These are phyloP conservation scores for Diacarnus erythraeanus DNA, from an alignment of 37 sponge, comb jelly and placozoan species.

Conservation along the genomic window DNA sequence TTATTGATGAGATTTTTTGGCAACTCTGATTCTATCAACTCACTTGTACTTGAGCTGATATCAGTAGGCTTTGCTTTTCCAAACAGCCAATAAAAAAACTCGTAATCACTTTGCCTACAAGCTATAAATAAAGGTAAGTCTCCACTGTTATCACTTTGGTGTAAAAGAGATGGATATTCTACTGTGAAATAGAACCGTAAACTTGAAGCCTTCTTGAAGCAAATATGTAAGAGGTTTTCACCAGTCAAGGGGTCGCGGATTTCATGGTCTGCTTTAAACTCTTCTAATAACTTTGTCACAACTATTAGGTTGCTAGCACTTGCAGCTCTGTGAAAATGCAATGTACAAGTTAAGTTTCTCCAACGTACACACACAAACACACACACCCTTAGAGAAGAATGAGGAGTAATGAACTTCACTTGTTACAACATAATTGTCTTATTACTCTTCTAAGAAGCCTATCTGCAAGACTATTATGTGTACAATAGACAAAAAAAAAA, in stretches of 20 bases:
- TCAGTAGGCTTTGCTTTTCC: too few species aligned
- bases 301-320: slow-evolving; percentile 36
- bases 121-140: slow-evolving; percentile 48
- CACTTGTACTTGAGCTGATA: too few species aligned
- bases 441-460: too few species aligned
- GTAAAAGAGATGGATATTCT: slow-evolving; percentile 40
- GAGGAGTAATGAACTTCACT: too few species aligned
- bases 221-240: slow-evolving; percentile 60
- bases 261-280: slow-evolving; percentile 21
- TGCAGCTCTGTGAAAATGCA: slow-evolving; percentile 55
- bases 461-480: too few species aligned
- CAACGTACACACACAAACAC: too few species aligned
- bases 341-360: too few species aligned
- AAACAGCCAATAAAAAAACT: slow-evolving; percentile 69
- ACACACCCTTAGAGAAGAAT: too few species aligned
- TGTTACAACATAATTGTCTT: too few species aligned
- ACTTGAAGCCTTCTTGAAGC: slow-evolving; percentile 30
- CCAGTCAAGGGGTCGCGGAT: slow-evolving; percentile 33
- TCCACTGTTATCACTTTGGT: slow-evolving; percentile 28
- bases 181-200: slow-evolving; percentile 59
- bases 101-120: slow-evolving; percentile 51
- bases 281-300: slow-evolving; percentile 27
- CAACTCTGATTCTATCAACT: slow-evolving; percentile 1
- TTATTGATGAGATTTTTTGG: background rate
- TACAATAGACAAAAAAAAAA: too few species aligned